These are phyloP conservation scores for Orycteropus afer DNA, from an alignment of 2,113 vertebrate genomes.

Conservation along the genomic window DNA sequence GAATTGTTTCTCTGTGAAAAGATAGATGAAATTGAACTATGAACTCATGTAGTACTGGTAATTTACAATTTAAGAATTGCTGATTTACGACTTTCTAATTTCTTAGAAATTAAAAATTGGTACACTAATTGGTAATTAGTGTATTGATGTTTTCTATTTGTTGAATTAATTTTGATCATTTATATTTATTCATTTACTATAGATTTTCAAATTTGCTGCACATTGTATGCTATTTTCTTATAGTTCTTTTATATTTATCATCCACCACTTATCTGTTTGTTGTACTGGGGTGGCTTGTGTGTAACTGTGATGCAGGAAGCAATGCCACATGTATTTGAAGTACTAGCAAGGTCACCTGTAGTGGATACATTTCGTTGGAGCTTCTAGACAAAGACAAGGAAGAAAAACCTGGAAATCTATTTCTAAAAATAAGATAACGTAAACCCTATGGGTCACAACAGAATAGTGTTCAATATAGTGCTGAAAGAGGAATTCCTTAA, in stretches of 20 bases:
- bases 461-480: too few relatives aligned
- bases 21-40: background rate
- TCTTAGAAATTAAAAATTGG: too few relatives aligned
- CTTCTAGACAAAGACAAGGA: background rate
- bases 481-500: too few relatives aligned
- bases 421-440: background rate
- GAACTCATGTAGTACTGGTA: background rate
- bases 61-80: background rate
- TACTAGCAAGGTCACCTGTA: background rate
- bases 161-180: background rate
- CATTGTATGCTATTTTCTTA: background rate
- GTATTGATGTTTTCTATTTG: background rate
- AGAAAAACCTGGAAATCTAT: background rate
- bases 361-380: background rate
- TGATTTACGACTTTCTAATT: too few relatives aligned
- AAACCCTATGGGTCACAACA: background rate
- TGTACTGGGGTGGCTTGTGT: background rate
- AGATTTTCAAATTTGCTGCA: background rate
- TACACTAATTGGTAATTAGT: background rate
- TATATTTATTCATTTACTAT: background rate
- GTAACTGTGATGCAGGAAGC: background rate
- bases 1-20: background rate
- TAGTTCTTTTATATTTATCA: background rate
- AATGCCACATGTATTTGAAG: background rate
- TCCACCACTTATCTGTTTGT: background rate